Base-by-base conservation (phyloP, 2,797 vertebrate species). In the Anolis apletophallus region DNA sequence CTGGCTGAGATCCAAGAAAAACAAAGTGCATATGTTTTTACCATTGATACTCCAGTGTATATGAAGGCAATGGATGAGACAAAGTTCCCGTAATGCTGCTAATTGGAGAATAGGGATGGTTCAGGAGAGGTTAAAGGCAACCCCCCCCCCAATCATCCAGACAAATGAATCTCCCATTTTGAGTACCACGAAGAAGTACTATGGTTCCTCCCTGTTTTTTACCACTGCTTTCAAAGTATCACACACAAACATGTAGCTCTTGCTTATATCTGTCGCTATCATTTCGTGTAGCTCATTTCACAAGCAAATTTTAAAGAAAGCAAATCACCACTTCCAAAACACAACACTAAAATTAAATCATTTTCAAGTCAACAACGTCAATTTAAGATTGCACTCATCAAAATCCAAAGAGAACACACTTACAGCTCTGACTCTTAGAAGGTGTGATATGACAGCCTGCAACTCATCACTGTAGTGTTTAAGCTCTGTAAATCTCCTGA, bases 391-490 rank as follows among this genome's bases (percentile, higher is more conserved):
- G 90, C 88, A 90, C 88, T 91, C 50, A 83, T 93, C 90, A 93
- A 1, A 86, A 91, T 90, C 87, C 92, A 85, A 90, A 91, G 84
- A 87, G 91, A 91, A 90, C 87, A 89, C 87, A 97, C 98, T 97
- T 96, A 99, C 98, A 57, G 98, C 98, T 97, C 98, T 96, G 90
- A 98, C 97, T 92, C 98, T 96, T 79, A 99, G 97, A 90, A 99
- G 97, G 97, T 99, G 98, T n/a, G 98, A 98, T 80, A 98, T 98
- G 96, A 98, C 97, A 74, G 98, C 97, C 95, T 99, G 98, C 74
- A 99, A 97, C 93, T 98, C 98, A 87, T 99, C 98, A 10, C 98
- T 98, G 89, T 99, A 99, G 92, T 98, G 98, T 92, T 99, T 99
- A 90, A 98, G 97, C 84, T 99, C 98, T 88, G 97, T 97, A 91